Percentiles rank a stretch among this genome's conserved stretches.
phyloP scores from a whole-genome alignment of 2,888 invertebrate species.

The Melolontha melolontha region DNA sequence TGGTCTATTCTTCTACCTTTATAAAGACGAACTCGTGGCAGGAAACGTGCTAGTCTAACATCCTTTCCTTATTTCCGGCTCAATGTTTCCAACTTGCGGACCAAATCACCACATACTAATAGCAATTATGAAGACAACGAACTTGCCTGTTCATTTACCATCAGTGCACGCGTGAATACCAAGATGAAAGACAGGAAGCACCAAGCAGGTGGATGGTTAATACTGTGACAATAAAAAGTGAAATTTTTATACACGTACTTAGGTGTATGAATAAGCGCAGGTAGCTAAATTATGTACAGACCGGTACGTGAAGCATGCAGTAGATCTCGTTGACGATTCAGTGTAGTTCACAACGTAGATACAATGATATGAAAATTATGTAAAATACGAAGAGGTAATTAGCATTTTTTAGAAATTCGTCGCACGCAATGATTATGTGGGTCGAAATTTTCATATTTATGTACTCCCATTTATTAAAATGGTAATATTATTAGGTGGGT shows the following conservation, averaged over 20 bases:
- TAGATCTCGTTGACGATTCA: too few species aligned
- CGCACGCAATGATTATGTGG: conserved; percentile 18
- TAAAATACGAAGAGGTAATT: conserved; percentile 13
- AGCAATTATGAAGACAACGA: conserved; percentile 22
- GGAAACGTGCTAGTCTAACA: conserved; percentile 31
- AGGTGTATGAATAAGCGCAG: too few species aligned
- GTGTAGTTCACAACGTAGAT: too few species aligned
- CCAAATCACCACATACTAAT: conserved; percentile 17
- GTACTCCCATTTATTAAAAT: too few species aligned
- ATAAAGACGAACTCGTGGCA: conserved; percentile 18
- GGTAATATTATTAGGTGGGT: too few species aligned
- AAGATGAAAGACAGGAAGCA: conserved; percentile 17
- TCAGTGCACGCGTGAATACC: conserved; percentile 10
- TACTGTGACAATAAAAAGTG: conserved; percentile 33
- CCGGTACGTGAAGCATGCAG: too few species aligned
- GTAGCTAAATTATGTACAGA: too few species aligned
- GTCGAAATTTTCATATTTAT: conserved; percentile 10
- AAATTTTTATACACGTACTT: conserved; percentile 3
- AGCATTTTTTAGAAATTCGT: conserved; percentile 22
- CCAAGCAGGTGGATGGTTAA: conserved; percentile 30
- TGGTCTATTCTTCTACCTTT: too few species aligned
- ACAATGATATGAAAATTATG: conserved; percentile 9
- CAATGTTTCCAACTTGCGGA: conserved; percentile 33
- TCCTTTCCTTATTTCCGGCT: conserved; percentile 43
- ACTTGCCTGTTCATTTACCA: conserved; percentile 26